Conservation (phyloP, 2,113 vertebrate genomes). For the Sander lucioperca region DNA sequence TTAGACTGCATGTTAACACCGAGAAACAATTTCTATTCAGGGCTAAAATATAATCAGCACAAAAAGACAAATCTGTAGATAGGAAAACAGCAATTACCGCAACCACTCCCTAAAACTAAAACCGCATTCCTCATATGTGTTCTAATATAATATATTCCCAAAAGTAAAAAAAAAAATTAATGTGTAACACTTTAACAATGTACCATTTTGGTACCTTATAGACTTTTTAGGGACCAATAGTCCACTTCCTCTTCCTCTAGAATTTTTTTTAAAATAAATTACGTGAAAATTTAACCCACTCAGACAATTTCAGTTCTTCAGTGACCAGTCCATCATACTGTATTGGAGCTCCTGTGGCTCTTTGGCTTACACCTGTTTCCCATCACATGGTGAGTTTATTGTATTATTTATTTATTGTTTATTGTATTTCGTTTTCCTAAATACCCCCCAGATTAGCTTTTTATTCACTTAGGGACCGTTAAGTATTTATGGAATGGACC, state of each 20-base stretch:
- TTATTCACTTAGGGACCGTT: conserved; percentile 32
- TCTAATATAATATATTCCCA: background rate
- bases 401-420: too few species aligned
- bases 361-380: conserved; percentile 56
- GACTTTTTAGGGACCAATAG: background rate
- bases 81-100: background rate
- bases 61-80: background rate
- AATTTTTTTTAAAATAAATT: background rate
- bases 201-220: background rate
- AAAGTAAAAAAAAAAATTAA: background rate
- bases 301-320: conserved; percentile 24
- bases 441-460: conserved; percentile 58
- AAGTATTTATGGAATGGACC: too few species aligned
- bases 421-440: conserved; percentile 67
- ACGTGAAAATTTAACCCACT: conserved; percentile 1
- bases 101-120: conserved; percentile 5
- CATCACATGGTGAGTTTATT: conserved; percentile 62
- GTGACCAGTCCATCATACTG: background rate
- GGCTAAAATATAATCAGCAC: conserved; percentile 11
- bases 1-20: conserved; percentile 27
- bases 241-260: too few species aligned
- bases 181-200: background rate
- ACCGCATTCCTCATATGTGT: background rate
- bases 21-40: background rate
- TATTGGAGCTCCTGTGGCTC: conserved; percentile 5